Evolutionary conservation across 2,888 invertebrate species (phyloP).

Genomic region (Cryptus viduatorius): DNA sequence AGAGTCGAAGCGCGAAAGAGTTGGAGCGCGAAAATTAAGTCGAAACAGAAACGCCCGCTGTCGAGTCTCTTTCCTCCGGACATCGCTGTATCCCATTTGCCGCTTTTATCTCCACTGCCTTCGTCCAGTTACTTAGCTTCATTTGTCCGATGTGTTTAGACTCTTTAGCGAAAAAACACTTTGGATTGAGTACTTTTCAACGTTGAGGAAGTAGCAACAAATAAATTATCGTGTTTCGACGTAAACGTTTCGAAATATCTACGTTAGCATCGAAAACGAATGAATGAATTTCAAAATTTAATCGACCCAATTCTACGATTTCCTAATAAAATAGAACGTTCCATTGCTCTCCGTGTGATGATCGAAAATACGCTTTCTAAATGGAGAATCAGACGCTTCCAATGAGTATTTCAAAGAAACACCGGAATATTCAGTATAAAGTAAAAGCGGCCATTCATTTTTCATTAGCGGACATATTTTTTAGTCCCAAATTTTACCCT

Average conservation of each 20-base stretch:
- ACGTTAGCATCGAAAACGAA: not conserved
- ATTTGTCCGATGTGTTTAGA: not conserved
- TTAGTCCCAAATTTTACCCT: too few species aligned
- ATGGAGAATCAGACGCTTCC: not conserved
- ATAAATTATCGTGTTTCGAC: not conserved
- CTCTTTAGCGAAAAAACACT: not conserved
- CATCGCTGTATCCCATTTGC: not conserved
- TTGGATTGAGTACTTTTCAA: not conserved
- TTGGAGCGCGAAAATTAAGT: not conserved
- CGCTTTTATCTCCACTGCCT: not conserved
- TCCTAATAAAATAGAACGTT: not conserved
- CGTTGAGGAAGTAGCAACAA: not conserved
- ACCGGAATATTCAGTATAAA: too few species aligned
- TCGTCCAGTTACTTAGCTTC: not conserved
- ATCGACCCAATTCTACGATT: not conserved
- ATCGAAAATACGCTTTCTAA: not conserved
- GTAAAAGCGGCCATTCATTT: too few species aligned
- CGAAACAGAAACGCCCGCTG: constrained; percentile 5
- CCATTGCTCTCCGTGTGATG: not conserved
- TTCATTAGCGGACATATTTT: too few species aligned
- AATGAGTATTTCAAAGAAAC: not conserved
- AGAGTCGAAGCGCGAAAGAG: not conserved
- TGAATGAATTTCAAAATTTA: not conserved
- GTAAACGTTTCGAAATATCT: not conserved
- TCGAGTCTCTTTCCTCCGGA: not conserved